Evolutionary conservation across 1,140 invertebrate species (phyloP), one percentile per base, ranked within the genome.

Genomic region (Drosophila santomea): DNA sequence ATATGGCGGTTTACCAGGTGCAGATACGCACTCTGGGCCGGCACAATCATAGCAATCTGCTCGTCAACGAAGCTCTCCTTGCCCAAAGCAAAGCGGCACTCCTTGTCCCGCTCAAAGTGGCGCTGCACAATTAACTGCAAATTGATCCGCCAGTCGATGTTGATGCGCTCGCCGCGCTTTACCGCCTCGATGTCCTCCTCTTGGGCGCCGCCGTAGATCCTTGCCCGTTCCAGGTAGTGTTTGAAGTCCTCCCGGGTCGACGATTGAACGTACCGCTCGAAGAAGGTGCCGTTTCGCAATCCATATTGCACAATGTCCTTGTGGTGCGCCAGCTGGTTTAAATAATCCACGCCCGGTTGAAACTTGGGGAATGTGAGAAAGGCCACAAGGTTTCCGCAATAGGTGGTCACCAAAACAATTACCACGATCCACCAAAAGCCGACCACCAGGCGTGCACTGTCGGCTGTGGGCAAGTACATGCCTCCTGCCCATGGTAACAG

Each of bases 401-500:
- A 99, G 0, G 97, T 98, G 3, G 98, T 98, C 0, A 98, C 96
- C 0, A 98, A 93, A 0, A 98, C 96, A 60, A 98, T 94, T 3
- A 98, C 97, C 12, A 98, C 96, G 12, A 99, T 91, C 97, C 98
- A 98, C 98, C 98, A 99, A 4, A 97, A 95, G 0, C 96, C 97
- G 1, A 98, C 95, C 1, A 98, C 93, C 4, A 98, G 84, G n/a
- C 97, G 94, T n/a, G 97, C 97, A 75, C 97, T 98, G 80, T 97
- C 96, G 0, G 96, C 96, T 41, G 94, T 93, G 0, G 97, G 97
- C 36, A 98, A 92, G 86, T 97, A 95, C 94, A 96, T 96, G 17
- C 97, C 97, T 75, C 97, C 97, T 97, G 79, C 20, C 85, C 91
- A 50, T 7, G 1, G 5, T 28, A 14, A 38, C 0, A 48, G 44